Evolutionary conservation across 2,797 vertebrate genomes (phyloP).

Genomic region (Heliangelus exortis): DNA sequence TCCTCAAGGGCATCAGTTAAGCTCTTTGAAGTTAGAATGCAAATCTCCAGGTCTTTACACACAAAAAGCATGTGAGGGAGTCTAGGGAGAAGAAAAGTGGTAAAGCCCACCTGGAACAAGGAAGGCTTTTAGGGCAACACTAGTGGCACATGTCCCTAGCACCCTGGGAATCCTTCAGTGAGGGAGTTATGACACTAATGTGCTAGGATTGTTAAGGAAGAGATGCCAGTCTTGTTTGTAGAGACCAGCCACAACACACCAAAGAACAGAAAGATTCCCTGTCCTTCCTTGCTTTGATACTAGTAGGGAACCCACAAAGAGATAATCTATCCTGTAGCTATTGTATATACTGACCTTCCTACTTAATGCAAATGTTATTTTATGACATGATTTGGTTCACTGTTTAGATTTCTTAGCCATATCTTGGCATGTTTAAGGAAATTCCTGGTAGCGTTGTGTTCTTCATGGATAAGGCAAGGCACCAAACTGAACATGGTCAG

Average conservation of each 20-base stretch:
- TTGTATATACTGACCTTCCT: neutral
- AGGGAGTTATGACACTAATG: neutral
- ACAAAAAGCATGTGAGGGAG: neutral
- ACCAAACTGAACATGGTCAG: neutral
- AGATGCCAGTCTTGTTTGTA: neutral
- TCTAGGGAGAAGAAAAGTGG: neutral
- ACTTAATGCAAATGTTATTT: neutral
- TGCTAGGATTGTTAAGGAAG: neutral
- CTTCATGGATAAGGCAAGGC: neutral
- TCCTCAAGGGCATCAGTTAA: neutral
- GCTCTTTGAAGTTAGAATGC: neutral
- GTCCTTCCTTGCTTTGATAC: neutral
- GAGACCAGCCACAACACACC: neutral
- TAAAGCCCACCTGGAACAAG: neutral
- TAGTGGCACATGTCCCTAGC: neutral
- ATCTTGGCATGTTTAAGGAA: neutral
- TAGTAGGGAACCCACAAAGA: neutral
- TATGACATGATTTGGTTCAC: neutral
- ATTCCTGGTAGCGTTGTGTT: neutral
- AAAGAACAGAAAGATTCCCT: neutral
- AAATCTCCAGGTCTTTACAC: neutral
- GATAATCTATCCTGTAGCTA: neutral
- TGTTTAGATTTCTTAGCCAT: neutral
- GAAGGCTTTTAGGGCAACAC: neutral
- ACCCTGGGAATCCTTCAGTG: accelerated